These are phyloP conservation scores for Ateles fusciceps DNA, from an alignment of 2,797 vertebrate species.

Conservation along the genomic window DNA sequence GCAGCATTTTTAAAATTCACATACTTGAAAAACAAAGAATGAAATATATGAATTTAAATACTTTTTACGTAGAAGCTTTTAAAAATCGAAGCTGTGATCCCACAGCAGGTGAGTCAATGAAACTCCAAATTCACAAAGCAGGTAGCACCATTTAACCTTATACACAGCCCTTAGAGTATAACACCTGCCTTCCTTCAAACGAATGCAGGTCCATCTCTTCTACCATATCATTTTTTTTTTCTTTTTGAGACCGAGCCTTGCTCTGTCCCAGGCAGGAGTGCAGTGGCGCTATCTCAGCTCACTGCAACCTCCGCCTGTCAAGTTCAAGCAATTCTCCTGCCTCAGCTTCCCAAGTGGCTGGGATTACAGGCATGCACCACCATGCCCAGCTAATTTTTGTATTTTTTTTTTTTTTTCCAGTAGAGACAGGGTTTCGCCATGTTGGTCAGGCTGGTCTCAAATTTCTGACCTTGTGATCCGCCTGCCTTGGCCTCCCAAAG, in stretches of 20 bases:
- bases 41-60: neutral
- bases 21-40: conserved; percentile 19
- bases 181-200: neutral
- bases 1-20: neutral
- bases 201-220: neutral
- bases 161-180: neutral
- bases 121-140: neutral
- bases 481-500: neutral
- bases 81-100: conserved; percentile 8
- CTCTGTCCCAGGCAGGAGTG: neutral
- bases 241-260: neutral
- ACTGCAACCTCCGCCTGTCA: neutral
- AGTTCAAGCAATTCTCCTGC: neutral
- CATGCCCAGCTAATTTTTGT: neutral
- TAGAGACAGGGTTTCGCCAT: neutral
- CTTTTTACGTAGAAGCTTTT: neutral
- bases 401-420: neutral
- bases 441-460: neutral
- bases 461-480: neutral
- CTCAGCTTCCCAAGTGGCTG: neutral
- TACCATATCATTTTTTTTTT: neutral
- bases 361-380: neutral
- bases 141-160: neutral
- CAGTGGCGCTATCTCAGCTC: neutral
- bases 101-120: neutral